Evolutionary conservation across 2,888 invertebrate species (phyloP), one percentile per base, ranked within the genome.

Genomic region (Eupithecia subfuscata): DNA sequence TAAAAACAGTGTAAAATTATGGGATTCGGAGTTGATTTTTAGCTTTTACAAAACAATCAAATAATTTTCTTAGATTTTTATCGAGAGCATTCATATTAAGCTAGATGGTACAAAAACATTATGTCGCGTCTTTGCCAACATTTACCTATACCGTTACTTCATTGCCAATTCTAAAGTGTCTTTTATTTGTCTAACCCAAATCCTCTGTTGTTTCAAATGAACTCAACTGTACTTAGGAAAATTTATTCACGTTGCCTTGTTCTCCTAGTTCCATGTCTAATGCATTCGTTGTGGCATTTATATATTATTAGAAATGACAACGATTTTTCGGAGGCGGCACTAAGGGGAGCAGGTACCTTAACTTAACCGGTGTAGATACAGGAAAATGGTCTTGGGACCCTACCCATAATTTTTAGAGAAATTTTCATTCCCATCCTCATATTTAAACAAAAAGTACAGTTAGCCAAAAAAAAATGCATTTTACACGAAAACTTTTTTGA

Each of bases 171-270:
- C 64, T 16, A 64, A 64, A 64, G 34, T 7, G 34, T 34, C 12
- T 60, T 22, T 12, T 25, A 34, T 37, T 34, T 30, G 18, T 18
- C 34, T 64, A 64, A 64, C 64, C 64, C 34, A 43, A 68, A 43
- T 22, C 43, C 25, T 40, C 11, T 9, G 65, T 65, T 65, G 37
- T 37, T 65, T 65, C 37, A 37, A 37, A 65, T 37, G 65, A n/a
- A n/a, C 65, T 11, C 37, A 65, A 37, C 65, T 37, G 37, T 65
- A 37, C 37, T 34, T 37, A 65, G 65, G 34, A 64, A 65, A 60
- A 60, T 60, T 60, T 25, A 25, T 60, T 25, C 22, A 25, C 4
- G 60, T n/a, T 22, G 56, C 60, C 60, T 60, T 60, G 14, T 60
- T 60, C 60, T 22, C 14, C 9, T 25, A 34, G 64, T 64, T 34